These are phyloP conservation scores for Neocrepidodera transversa DNA, from an alignment of 2,888 invertebrate genomes.

Conservation along the genomic window DNA sequence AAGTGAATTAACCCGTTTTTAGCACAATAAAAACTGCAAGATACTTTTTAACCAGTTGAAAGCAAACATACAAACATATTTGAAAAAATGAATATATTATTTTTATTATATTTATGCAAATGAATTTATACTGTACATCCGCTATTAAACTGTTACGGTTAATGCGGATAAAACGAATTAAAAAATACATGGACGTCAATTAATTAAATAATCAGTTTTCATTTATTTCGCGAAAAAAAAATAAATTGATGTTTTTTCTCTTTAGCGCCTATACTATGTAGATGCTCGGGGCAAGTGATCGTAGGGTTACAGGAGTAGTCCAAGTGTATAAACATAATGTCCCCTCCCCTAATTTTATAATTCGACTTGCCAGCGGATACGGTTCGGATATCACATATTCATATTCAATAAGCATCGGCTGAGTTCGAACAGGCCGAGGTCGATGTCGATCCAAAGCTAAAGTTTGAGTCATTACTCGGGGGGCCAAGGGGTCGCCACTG, in stretches of 20 bases:
- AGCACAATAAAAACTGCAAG: too few relatives aligned
- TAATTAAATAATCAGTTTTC: too few relatives aligned
- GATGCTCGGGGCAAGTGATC: conserved; percentile 23
- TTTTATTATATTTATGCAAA: too few relatives aligned
- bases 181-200: too few relatives aligned
- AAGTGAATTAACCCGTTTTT: too few relatives aligned
- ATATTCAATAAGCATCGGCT: conserved; percentile 25
- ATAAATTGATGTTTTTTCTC: background rate
- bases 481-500: conserved; percentile 51
- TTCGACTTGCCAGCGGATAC: conserved; percentile 28
- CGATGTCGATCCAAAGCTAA: conserved; percentile 8
- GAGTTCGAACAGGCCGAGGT: conserved; percentile 6
- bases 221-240: too few relatives aligned
- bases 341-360: conserved; percentile 34
- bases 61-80: too few relatives aligned
- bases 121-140: too few relatives aligned
- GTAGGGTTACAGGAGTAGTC: conserved; percentile 35
- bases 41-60: too few relatives aligned
- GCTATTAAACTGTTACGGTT: too few relatives aligned
- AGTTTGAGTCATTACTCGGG: conserved; percentile 56
- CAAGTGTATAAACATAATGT: conserved; percentile 37
- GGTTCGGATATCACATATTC: conserved; percentile 15
- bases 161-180: too few relatives aligned
- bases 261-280: background rate
- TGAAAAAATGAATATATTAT: too few relatives aligned